Evolutionary conservation across 2,888 invertebrate species (phyloP), one percentile per base, ranked within the genome.

Genomic region (Stegophylla sp.): DNA sequence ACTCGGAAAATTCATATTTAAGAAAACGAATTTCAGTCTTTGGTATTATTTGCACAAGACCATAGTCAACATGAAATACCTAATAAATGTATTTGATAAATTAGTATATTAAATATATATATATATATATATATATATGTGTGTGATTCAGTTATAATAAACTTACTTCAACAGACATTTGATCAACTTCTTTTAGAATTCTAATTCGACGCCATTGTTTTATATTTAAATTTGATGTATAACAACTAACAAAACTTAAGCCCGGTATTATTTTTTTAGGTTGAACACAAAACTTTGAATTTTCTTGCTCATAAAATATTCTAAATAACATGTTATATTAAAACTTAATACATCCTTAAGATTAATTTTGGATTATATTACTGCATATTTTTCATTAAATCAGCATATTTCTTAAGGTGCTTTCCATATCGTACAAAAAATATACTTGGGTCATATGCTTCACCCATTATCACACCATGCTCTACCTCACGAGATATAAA

Each of bases 41-140:
- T 13, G 61, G 61, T 45, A 79, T 61, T 48, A 7, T 13, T 61
- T 69, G 34, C 1, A 79, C 4, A 7, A n/a, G 69, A 45, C 77
- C 77, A 41, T 41, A 69, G 15, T 79, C 77, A 1, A 51, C 69
- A 59, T 79, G 34, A 34, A 79, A 23, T 51, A 79, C 48, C 77
- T 79, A 69, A 48, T 17, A 77, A 26, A 77, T 17, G 45, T 41
- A 12, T 12, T 41, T 43, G 5, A 74, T 34, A 74, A 34, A 51
- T 72, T 17, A 1, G 26, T 41, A 56, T 23, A 41, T 4, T 20
- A 26, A 59, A 15, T n/a, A n/a, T n/a, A n/a, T n/a, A n/a, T n/a
- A n/a, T n/a, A n/a, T n/a, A n/a, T n/a, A n/a, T n/a, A n/a, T n/a
- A n/a, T n/a, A n/a, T n/a, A n/a, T n/a, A n/a, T n/a, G 53, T 12